Base-by-base conservation (phyloP, 2,888 invertebrate genomes). In the Melieria crassipennis region DNA sequence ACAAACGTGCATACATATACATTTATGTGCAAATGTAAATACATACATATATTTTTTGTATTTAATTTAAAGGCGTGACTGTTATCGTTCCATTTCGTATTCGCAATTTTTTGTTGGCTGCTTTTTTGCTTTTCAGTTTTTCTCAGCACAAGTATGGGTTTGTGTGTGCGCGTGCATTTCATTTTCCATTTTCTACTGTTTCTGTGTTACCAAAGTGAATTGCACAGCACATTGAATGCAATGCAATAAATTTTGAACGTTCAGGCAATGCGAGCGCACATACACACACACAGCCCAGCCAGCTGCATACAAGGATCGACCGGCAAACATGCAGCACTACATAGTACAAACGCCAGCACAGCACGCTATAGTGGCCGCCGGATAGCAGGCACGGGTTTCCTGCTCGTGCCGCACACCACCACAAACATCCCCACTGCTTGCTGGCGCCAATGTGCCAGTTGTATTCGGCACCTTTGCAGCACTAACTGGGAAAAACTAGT, bases 181-280 rank as follows among this genome's bases (percentile, higher is more conserved):
- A 5, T 9, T 13, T 58, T 58, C 13, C 42, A 58, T 58, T 58
- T 58, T 42, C 30, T 30, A 52, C 52, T 64, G 52, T 52, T 52
- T 64, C 50, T 16, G 52, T 42, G 64, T 42, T 64, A 42, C 64
- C 30, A 50, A 64, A 64, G 64, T 64, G 52, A 50, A 50, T 64
- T 64, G 64, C 64, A 64, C 42, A 65, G 46, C 56, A 65, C 65
- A 65, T 65, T 65, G 48, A 65, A 65, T 65, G 65, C 56, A 65
- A 65, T 65, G 65, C 65, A 65, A 65, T 65, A 65, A 65, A 65
- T 65, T 64, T 65, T 57, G 65, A 64, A 64, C 52, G 52, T 50
- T 64, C 64, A 50, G 43, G 52, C 64, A 16, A 2, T 30, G 30
- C 30, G 30, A 30, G 30, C 2, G 30, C 30, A 30, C 30, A 30